These are phyloP conservation scores for Chlorodrepanis virens DNA, from an alignment of 2,113 vertebrate species.

Conservation along the genomic window DNA sequence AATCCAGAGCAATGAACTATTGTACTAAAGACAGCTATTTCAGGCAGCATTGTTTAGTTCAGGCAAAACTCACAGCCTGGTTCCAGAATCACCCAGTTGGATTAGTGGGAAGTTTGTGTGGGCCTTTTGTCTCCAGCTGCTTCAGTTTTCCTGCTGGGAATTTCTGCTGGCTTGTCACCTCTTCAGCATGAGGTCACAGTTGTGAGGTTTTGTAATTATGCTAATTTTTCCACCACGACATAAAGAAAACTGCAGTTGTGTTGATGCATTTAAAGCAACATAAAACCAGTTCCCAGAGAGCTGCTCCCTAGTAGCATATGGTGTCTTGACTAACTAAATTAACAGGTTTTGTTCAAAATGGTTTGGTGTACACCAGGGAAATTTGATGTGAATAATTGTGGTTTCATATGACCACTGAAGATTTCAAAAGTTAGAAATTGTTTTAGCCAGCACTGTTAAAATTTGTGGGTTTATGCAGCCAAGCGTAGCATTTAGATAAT, in stretches of 20 bases:
- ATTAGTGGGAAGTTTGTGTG: neutral
- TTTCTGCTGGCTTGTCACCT: constrained; percentile 32
- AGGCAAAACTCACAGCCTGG: constrained; percentile 15
- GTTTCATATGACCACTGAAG: neutral
- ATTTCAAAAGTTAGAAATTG: neutral
- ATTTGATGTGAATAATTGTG: neutral
- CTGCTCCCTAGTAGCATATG: neutral
- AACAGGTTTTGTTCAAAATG: neutral
- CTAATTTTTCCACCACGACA: neutral
- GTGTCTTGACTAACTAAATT: neutral
- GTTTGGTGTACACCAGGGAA: neutral
- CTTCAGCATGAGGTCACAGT: neutral
- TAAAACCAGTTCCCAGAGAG: neutral
- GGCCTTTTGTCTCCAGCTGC: constrained; percentile 40
- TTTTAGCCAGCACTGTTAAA: neutral
- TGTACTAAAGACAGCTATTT: constrained; percentile 10
- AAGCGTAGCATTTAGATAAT: neutral
- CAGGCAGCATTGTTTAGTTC: constrained; percentile 37
- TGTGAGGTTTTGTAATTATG: neutral
- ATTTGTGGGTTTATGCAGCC: neutral
- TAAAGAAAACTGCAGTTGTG: neutral
- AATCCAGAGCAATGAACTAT: constrained; percentile 21
- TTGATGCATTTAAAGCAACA: neutral
- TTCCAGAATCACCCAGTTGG: neutral
- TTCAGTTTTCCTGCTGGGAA: constrained; percentile 26